Percentiles rank a stretch among this genome's conserved stretches.
phyloP scores from a whole-genome alignment of 2,797 vertebrate genomes.

The Megalops cyprinoides region DNA sequence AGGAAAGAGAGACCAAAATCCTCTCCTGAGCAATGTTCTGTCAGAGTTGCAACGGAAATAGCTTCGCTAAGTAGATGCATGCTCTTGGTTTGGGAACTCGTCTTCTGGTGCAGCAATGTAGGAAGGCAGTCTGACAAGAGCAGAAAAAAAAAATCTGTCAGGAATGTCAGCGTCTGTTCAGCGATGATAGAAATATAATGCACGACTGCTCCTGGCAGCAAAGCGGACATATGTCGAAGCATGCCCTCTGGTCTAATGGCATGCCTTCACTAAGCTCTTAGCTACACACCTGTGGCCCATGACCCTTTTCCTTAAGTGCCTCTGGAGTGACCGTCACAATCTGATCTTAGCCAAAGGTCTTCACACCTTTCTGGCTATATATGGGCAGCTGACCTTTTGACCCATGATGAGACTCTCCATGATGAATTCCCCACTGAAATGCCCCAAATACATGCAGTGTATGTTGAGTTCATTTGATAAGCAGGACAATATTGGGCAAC shows the following conservation, averaged over 20 bases:
- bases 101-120: not conserved
- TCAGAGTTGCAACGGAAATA: too few relatives aligned
- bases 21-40: too few relatives aligned
- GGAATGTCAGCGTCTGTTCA: not conserved
- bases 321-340: not conserved
- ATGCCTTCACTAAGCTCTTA: too few relatives aligned
- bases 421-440: too few relatives aligned
- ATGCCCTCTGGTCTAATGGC: too few relatives aligned
- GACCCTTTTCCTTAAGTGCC: not conserved
- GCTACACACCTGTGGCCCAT: too few relatives aligned
- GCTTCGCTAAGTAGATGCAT: too few relatives aligned
- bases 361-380: not conserved
- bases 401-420: not conserved
- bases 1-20: too few relatives aligned
- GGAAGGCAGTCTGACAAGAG: not conserved
- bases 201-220: not conserved
- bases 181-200: not conserved
- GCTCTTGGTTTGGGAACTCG: too few relatives aligned
- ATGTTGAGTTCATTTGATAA: too few relatives aligned
- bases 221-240: not conserved
- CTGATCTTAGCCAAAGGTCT: not conserved
- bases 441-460: too few relatives aligned
- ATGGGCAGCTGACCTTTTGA: not conserved
- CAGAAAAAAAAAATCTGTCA: not conserved
- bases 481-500: too few relatives aligned